Conservation (phyloP, 2,888 invertebrate genomes). For the Cantharis rufa region DNA sequence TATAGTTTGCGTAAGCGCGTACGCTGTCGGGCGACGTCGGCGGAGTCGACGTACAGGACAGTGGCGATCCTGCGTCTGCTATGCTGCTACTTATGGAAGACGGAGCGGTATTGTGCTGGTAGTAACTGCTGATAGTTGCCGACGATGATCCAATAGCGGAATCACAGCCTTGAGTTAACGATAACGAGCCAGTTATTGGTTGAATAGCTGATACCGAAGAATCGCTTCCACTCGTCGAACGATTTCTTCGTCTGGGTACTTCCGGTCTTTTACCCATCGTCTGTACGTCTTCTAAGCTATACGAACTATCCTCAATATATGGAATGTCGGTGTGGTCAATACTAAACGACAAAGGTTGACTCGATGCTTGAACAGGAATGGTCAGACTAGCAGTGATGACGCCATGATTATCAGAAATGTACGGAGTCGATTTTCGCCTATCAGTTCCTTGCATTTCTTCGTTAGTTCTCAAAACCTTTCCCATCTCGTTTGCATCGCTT, state of each 20-base stretch:
- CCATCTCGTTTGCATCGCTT: constrained; percentile 61
- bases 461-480: constrained; percentile 39
- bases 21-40: constrained; percentile 63
- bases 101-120: constrained; percentile 55
- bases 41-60: constrained; percentile 64
- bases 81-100: constrained; percentile 50
- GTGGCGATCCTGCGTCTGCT: constrained; percentile 57
- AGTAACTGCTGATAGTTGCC: constrained; percentile 58
- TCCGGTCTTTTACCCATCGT: constrained; percentile 51
- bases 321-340: constrained; percentile 68
- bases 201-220: constrained; percentile 55
- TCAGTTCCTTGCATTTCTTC: constrained; percentile 40
- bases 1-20: constrained; percentile 60
- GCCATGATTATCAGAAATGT: constrained; percentile 61
- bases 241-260: constrained; percentile 56
- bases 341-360: constrained; percentile 55
- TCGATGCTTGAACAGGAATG: constrained; percentile 62
- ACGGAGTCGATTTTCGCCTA: constrained; percentile 66
- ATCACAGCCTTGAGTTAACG: constrained; percentile 57
- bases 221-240: constrained; percentile 58
- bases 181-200: constrained; percentile 53
- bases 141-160: constrained; percentile 71
- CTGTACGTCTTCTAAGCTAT: constrained; percentile 43
- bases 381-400: constrained; percentile 81
- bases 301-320: constrained; percentile 64